These are phyloP conservation scores for Ophion obscuratus DNA, from an alignment of 2,888 invertebrate genomes.

Conservation along the genomic window DNA sequence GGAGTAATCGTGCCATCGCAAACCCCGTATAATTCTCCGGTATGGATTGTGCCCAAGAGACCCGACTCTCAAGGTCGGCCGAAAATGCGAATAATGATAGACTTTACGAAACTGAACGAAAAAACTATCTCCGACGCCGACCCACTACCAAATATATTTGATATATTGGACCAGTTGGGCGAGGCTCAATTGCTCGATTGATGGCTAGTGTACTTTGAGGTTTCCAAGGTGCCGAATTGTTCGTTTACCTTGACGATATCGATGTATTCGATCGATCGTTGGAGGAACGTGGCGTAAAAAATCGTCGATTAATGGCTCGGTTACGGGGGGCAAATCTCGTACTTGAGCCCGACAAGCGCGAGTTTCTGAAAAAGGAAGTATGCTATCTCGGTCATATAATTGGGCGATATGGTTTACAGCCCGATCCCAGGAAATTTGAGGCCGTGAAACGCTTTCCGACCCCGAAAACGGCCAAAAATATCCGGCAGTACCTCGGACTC, in stretches of 20 bases:
- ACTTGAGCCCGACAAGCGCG: no score
- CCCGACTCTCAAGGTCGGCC: no score
- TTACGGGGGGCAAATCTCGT: constrained; percentile 40
- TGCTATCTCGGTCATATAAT: constrained; percentile 65
- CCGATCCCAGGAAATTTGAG: constrained; percentile 66
- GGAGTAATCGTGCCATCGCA: no score
- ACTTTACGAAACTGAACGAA: no score
- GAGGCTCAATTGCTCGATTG: constrained; percentile 63
- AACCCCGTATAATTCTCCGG: no score
- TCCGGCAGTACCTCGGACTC: constrained; percentile 68
- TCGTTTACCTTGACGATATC: constrained; percentile 2
- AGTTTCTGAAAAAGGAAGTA: constrained; percentile 54
- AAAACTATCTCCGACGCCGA: no score
- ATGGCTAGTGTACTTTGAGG: background rate
- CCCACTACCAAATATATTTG: background rate
- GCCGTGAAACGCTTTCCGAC: constrained; percentile 63
- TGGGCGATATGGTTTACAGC: constrained; percentile 62
- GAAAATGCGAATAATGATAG: no score
- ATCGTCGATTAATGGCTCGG: constrained; percentile 39
- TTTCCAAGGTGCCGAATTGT: background rate
- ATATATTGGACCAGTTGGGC: constrained; percentile 56
- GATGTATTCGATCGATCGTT: background rate
- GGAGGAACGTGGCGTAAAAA: constrained; percentile 19
- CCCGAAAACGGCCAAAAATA: constrained; percentile 64
- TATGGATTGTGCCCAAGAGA: no score